A percentile compares a stretch with the other conserved stretches of the same genome.
Conservation (phyloP, 1,140 invertebrate species). For the Grapholita molesta region DNA sequence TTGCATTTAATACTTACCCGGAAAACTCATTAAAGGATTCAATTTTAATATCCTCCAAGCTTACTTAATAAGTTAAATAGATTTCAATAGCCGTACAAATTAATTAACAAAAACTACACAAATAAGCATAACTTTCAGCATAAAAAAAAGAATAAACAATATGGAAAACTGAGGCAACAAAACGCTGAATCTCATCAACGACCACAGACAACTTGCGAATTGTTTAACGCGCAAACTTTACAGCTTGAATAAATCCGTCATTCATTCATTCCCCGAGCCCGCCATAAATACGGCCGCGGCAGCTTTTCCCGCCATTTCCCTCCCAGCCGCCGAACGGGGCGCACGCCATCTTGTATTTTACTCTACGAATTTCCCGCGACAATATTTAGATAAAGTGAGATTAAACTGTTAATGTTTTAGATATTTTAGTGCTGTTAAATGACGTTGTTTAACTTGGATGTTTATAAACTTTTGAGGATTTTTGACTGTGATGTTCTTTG, state of each 20-base stretch:
- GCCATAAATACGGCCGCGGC: slow-evolving; percentile 30
- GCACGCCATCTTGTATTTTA: background rate
- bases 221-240: background rate
- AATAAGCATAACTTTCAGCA: background rate
- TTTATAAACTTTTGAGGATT: background rate
- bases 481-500: slow-evolving; percentile 1
- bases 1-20: too few species aligned
- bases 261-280: slow-evolving; percentile 18
- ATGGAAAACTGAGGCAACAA: background rate
- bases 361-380: background rate
- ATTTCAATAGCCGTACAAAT: too few species aligned
- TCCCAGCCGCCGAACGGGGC: slow-evolving; percentile 16
- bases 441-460: background rate
- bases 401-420: background rate
- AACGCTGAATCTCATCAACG: background rate
- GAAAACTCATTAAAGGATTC: too few species aligned
- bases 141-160: background rate
- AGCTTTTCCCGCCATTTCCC: slow-evolving; percentile 33
- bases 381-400: slow-evolving; percentile 2
- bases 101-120: background rate
- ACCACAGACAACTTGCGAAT: slow-evolving; percentile 2
- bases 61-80: too few species aligned
- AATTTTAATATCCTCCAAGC: too few species aligned
- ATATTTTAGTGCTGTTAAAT: background rate
- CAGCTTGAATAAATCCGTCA: background rate